Conservation (phyloP, 2,113 vertebrate genomes). For the Sardina pilchardus region DNA sequence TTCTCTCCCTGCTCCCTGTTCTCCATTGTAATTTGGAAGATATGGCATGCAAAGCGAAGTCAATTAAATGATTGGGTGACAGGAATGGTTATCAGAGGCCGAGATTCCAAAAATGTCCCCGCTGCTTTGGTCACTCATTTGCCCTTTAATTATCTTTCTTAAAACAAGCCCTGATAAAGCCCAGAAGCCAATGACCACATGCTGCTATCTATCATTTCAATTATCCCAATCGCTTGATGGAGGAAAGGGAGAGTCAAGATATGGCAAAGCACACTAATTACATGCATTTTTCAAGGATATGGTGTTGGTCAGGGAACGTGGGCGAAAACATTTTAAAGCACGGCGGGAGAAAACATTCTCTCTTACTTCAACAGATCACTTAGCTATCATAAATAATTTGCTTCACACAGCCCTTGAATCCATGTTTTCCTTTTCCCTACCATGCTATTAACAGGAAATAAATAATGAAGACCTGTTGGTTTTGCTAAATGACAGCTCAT, state of each 20-base stretch:
- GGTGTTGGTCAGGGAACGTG: neutral
- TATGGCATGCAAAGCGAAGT: constrained; percentile 65
- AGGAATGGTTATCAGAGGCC: constrained; percentile 59
- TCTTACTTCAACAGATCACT: neutral
- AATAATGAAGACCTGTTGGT: neutral
- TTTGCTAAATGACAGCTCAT: constrained; percentile 12
- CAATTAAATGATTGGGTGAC: constrained; percentile 66
- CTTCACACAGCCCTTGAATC: neutral
- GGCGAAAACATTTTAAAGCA: neutral
- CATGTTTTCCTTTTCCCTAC: neutral
- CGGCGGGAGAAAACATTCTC: neutral
- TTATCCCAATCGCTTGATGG: constrained; percentile 54
- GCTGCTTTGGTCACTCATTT: constrained; percentile 57
- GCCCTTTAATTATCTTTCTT: constrained; percentile 71
- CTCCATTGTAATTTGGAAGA: constrained; percentile 48
- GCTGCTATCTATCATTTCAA: constrained; percentile 61
- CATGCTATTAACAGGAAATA: neutral
- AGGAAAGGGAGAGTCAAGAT: constrained; percentile 36
- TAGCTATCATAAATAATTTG: neutral
- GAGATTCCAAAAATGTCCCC: constrained; percentile 38
- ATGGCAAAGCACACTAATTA: constrained; percentile 9
- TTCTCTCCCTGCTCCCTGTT: constrained; percentile 41
- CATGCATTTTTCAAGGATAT: constrained; percentile 12
- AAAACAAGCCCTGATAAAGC: constrained; percentile 64
- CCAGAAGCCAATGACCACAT: constrained; percentile 52